Conservation (phyloP, 1,140 invertebrate genomes). For the Ruditapes philippinarum region DNA sequence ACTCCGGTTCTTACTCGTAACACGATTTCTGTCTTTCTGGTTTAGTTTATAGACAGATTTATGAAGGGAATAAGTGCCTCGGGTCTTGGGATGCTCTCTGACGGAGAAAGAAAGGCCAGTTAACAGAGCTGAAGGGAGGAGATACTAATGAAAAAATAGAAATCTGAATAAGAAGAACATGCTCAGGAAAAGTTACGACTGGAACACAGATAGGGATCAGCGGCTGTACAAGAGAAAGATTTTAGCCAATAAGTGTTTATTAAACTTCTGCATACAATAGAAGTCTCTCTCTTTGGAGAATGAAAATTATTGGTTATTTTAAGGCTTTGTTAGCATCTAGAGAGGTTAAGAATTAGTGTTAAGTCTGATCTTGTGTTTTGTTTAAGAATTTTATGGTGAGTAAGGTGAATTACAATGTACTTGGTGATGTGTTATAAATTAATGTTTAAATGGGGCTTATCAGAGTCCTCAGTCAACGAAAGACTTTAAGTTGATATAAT, state of each 20-base stretch:
- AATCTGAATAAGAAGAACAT: conserved; percentile 74
- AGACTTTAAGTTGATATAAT: too few relatives aligned
- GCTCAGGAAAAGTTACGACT: conserved; percentile 66
- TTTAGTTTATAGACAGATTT: not conserved
- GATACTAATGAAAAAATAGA: conserved; percentile 72
- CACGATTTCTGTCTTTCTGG: too few relatives aligned
- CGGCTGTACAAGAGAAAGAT: conserved; percentile 58
- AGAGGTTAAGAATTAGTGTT: not conserved
- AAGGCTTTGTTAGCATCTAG: too few relatives aligned
- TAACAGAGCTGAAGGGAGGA: conserved; percentile 74
- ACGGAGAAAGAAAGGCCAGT: conserved; percentile 79
- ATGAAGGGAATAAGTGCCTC: conserved; percentile 78
- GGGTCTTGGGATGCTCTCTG: conserved; percentile 67
- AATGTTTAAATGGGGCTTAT: too few relatives aligned
- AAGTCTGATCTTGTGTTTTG: not conserved
- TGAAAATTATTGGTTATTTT: too few relatives aligned
- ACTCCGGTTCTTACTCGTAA: too few relatives aligned
- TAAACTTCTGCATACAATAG: too few relatives aligned
- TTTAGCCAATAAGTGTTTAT: conserved; percentile 63
- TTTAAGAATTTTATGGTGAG: not conserved
- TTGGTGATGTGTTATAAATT: too few relatives aligned
- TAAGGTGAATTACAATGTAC: too few relatives aligned
- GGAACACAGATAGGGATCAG: conserved; percentile 67
- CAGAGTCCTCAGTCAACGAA: too few relatives aligned
- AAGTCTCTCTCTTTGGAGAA: too few relatives aligned